These are phyloP conservation scores for Mirza zaza DNA, from an alignment of 2,113 vertebrate species.

Conservation along the genomic window DNA sequence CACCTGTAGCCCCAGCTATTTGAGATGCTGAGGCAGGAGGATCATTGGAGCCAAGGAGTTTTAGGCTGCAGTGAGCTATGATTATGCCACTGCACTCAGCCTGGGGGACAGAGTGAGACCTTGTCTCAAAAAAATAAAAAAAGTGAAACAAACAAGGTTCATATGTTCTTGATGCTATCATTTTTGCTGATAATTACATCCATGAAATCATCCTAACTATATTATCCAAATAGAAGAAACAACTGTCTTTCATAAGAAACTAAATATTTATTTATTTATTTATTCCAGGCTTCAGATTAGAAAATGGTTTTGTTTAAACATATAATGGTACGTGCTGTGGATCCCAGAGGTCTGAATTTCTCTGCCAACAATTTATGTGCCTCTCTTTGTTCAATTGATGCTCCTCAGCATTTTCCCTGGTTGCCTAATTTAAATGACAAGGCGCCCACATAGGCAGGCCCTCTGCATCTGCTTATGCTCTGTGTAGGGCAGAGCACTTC, in stretches of 20 bases:
- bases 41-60: no score
- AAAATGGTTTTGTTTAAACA: neutral
- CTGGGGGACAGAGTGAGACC: no score
- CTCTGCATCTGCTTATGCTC: neutral
- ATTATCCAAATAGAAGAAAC: neutral
- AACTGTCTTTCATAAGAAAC: neutral
- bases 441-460: neutral
- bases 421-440: constrained; percentile 50
- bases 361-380: neutral
- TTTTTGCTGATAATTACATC: constrained; percentile 34
- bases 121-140: no score
- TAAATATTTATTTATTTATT: neutral
- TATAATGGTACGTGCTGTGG: neutral
- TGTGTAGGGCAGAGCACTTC: neutral
- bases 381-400: neutral
- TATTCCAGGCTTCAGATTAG: constrained; percentile 4
- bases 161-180: neutral
- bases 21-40: no score
- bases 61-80: no score
- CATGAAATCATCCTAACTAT: neutral
- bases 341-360: neutral
- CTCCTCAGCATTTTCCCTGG: neutral
- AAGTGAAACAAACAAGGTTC: neutral
- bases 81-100: no score
- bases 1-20: no score